Percentiles rank a stretch among this genome's conserved stretches.
Evolutionary conservation across 1,140 invertebrate species (phyloP).

Genomic region (Heliconius nattereri): DNA sequence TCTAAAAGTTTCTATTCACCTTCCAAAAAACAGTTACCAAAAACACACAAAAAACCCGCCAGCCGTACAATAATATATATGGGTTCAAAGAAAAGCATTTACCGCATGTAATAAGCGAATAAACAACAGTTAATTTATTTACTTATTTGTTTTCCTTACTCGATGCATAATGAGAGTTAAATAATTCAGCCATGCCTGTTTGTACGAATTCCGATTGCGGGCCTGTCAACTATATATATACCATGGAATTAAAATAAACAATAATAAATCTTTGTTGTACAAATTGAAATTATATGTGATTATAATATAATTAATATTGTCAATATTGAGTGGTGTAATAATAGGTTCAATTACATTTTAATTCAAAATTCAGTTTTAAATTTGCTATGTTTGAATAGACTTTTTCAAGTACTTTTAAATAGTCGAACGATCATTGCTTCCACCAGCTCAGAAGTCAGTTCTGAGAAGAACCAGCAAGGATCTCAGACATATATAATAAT

Average conservation of each 20-base stretch:
- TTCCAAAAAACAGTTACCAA: neutral
- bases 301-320: neutral
- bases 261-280: constrained; percentile 20
- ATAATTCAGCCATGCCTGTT: constrained; percentile 17
- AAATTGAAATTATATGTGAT: neutral
- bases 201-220: constrained; percentile 17
- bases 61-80: neutral
- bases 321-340: neutral
- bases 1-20: neutral
- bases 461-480: too few species aligned
- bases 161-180: constrained; percentile 17
- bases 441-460: too few species aligned
- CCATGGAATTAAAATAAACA: constrained; percentile 6
- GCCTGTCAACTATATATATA: constrained; percentile 6
- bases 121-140: constrained; percentile 17
- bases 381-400: too few species aligned
- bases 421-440: too few species aligned
- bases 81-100: constrained; percentile 2
- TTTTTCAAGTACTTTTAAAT: too few species aligned
- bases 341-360: neutral
- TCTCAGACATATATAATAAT: too few species aligned
- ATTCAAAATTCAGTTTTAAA: too few species aligned
- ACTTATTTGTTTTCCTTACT: constrained; percentile 19
- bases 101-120: constrained; percentile 8
- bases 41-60: neutral